phyloP scores from a whole-genome alignment of 2,113 vertebrate genomes.

The Prochilodus magdalenae region DNA sequence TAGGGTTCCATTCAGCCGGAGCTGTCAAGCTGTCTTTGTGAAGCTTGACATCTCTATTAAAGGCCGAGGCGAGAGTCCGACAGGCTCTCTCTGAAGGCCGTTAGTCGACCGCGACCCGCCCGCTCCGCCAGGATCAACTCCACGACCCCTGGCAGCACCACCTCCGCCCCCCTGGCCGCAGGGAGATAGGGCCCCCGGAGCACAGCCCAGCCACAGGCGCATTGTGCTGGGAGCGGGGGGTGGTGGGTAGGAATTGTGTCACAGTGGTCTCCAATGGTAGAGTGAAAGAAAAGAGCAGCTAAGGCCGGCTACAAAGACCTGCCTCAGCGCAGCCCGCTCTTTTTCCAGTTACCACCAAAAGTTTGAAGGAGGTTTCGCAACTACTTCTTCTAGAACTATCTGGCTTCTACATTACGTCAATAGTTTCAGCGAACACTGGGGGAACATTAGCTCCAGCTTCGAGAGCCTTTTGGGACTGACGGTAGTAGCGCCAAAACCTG shows the following conservation, averaged over 20 bases:
- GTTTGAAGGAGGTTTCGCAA: conserved; percentile 1
- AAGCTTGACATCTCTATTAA: conserved; percentile 81
- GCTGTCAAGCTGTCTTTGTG: conserved; percentile 82
- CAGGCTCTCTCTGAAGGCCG: conserved; percentile 53
- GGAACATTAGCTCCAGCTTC: background rate
- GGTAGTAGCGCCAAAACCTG: too few species aligned
- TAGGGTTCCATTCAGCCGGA: conserved; percentile 68
- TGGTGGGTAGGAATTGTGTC: conserved; percentile 40
- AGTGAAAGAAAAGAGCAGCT: conserved; percentile 62
- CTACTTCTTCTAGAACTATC: background rate
- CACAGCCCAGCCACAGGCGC: conserved; percentile 63
- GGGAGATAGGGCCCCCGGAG: conserved; percentile 59
- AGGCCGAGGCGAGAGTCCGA: conserved; percentile 65
- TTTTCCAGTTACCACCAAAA: conserved; percentile 14
- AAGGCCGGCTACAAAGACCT: conserved; percentile 38
- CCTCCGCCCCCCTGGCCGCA: conserved; percentile 45
- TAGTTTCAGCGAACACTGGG: background rate
- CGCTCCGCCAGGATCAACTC: conserved; percentile 55
- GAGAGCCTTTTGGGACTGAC: background rate
- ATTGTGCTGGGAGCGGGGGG: conserved; percentile 63
- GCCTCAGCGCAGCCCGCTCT: conserved; percentile 10
- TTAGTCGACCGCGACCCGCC: conserved; percentile 68
- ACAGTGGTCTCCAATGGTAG: conserved; percentile 56
- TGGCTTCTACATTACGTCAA: background rate
- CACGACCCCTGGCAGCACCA: conserved; percentile 27